Base-by-base conservation (phyloP, 2,113 vertebrate genomes). In the Megaleporinus macrocephalus region DNA sequence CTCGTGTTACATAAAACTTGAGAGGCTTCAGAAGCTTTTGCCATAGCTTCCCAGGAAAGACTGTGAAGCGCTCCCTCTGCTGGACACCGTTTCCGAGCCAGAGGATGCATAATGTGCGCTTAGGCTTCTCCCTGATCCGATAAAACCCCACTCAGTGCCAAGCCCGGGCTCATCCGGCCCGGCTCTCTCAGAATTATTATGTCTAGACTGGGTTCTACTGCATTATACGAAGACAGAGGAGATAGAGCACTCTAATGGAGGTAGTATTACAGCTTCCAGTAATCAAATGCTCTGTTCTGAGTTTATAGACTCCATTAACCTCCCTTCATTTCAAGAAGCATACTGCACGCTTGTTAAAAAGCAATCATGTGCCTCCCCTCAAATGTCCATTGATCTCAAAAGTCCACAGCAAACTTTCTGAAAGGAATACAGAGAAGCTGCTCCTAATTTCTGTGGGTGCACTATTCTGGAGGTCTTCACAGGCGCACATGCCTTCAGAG, bases 41-140 rank as follows among this genome's bases (percentile, higher is more conserved):
- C 24, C 3, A 3, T 27, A 1, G 53, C 29, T 12, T 80, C 15
- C 27, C 27, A 68, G 61, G 26, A 51, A 62, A 13, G 22, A 29
- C 10, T 62, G 12, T 10, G 80, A 63, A 73, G 73, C 73, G 61
- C 85, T 68, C 81, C 69, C 79, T 74, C 85, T 83, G 81, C 74
- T 80, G 85, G 78, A 30, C 27, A 66, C 61, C 29, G 33, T 27
- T 20, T 74, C 69, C 20, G 1, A 22, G 15, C 53, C 44, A n/a
- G 2, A 18, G 27, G 44, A 47, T n/a, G 47, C 61, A 24, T 59
- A 76, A 81, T 57, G 24, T 68, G 72, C 5, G n/a, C 49, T 55
- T 49, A 41, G 44, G 30, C 29, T 26, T 22, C 36, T 70, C 55
- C 47, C 49, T 68, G 72, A 75, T 81, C 72, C 63, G 71, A 74